Conservation (phyloP, 2,888 invertebrate genomes). For the Meliscaeva auricollis region DNA sequence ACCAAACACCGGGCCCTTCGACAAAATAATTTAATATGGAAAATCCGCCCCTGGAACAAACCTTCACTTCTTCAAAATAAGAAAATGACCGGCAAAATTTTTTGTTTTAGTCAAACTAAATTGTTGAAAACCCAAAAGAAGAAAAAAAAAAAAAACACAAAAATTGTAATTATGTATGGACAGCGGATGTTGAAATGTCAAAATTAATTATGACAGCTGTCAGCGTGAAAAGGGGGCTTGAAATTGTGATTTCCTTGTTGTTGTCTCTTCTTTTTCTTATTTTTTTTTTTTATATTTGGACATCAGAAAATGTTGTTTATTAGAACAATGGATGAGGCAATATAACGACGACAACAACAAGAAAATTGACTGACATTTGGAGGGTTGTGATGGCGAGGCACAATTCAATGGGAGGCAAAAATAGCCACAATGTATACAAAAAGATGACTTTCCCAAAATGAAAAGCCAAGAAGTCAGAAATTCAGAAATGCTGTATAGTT, state of each 20-base stretch:
- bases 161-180: conserved; percentile 68
- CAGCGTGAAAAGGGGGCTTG: conserved; percentile 78
- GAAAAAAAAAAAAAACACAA: conserved; percentile 21
- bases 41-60: not conserved
- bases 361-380: conserved; percentile 24
- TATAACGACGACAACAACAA: conserved; percentile 36
- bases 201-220: conserved; percentile 84
- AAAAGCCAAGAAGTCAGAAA: conserved; percentile 57
- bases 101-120: conserved; percentile 46
- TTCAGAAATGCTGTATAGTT: conserved; percentile 12
- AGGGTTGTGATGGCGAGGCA: conserved; percentile 31
- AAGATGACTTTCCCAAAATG: conserved; percentile 45
- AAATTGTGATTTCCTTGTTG: conserved; percentile 58
- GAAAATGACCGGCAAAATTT: conserved; percentile 56
- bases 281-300: conserved; percentile 8
- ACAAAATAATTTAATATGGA: no score
- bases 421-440: conserved; percentile 52
- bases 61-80: not conserved
- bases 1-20: no score
- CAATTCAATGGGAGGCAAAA: conserved; percentile 44
- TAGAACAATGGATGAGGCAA: conserved; percentile 69
- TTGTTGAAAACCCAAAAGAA: not conserved
- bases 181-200: conserved; percentile 80
- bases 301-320: conserved; percentile 64
- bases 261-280: not conserved